Evolutionary conservation across 2,888 invertebrate genomes (phyloP).

Genomic region (Notocelia uddmanniana): DNA sequence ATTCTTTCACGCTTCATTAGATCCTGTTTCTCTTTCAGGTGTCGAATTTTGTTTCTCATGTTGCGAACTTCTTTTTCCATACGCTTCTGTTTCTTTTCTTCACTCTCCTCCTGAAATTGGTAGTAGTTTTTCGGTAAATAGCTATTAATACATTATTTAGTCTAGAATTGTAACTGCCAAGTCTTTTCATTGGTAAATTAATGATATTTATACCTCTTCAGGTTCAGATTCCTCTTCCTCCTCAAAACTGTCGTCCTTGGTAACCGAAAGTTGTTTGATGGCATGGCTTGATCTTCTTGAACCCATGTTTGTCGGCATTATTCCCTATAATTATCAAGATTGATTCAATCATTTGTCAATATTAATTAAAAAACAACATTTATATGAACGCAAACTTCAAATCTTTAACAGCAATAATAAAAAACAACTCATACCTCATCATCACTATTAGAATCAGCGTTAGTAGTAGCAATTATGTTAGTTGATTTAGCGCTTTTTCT

Average conservation of each 20-base stretch:
- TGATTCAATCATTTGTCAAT: background rate
- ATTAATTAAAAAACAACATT: background rate
- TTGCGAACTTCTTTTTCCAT: conserved; percentile 87
- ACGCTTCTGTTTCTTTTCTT: conserved; percentile 87
- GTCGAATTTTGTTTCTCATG: conserved; percentile 89
- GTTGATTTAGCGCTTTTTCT: conserved; percentile 63
- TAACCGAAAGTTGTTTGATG: conserved; percentile 79
- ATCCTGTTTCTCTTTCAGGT: conserved; percentile 89
- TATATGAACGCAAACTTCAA: background rate
- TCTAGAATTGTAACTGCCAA: background rate
- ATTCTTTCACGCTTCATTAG: conserved; percentile 93
- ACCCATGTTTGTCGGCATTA: conserved; percentile 77
- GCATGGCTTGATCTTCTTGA: conserved; percentile 83
- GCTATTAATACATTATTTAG: background rate
- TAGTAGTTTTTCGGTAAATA: background rate
- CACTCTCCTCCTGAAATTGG: conserved; percentile 81
- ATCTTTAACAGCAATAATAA: background rate
- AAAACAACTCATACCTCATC: conserved; percentile 49
- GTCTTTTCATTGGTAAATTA: background rate
- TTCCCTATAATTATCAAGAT: conserved; percentile 68
- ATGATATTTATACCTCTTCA: conserved; percentile 71
- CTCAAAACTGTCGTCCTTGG: conserved; percentile 83
- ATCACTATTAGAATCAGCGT: conserved; percentile 63
- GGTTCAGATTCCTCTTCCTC: conserved; percentile 84
- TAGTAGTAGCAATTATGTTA: conserved; percentile 66